Base-by-base conservation (phyloP, 2,113 vertebrate species). In the Colaptes auratus region DNA sequence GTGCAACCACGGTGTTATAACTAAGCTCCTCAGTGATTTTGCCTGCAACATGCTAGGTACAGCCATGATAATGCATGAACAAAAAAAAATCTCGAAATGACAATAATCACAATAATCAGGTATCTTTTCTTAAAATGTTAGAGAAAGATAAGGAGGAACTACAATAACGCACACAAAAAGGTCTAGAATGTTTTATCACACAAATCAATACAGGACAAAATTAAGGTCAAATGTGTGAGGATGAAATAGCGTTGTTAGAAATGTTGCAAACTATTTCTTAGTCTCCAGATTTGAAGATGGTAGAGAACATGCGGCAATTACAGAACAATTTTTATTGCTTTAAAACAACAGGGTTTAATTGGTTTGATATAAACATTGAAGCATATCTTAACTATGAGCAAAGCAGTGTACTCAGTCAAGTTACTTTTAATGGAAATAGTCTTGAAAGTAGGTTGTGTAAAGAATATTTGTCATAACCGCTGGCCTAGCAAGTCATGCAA, bases 361-460 rank as follows among this genome's bases (percentile, higher is more conserved):
- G 82, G 70, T 46, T 90, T 80, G 33, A 90, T 91, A 95, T 89
- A 96, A 97, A 94, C 83, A 94, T 61, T 84, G 81, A 85, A 96
- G 80, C 87, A 91, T 93, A 95, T 92, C 80, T 93, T 76, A 85
- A 88, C 78, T 93, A 73, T 79, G 74, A 96, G 82, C 76, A 95
- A 93, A 77, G 80, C 82, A 74, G 52, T 31, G 10, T 53, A 95
- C 72, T 92, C 95, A 97, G 60, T 97, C 96, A 93, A 80, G 82
- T 88, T 91, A 89, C 81, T 97, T 97, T 96, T 90, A 96, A 95
- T 96, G 89, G 82, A 97, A 97, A 95, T 81, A 81, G 74, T 96
- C 95, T 95, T 95, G 90, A 82, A 96, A 96, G 91, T 42, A 61
- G 31, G 72, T 67, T 92, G 92, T 10, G 4, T 77, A 94, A 90